Base-by-base conservation (phyloP, 1,140 invertebrate genomes). In the Matsumurasca onukii region DNA sequence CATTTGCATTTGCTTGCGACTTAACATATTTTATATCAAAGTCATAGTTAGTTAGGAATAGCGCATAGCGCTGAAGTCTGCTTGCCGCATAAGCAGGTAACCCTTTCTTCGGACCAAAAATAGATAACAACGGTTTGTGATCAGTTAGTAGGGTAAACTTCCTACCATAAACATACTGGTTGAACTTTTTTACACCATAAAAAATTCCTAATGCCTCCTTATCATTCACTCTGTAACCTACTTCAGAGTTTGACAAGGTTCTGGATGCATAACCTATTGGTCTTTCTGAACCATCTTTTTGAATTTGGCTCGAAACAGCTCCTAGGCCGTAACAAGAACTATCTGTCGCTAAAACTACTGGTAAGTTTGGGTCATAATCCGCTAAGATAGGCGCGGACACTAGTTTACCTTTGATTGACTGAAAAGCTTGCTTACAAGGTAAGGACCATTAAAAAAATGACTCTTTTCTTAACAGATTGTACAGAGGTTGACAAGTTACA, bases 201-300 rank as follows among this genome's bases (percentile, higher is more conserved):
- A 84, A 69, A 29, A 86, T 78, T 2, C 79, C 77, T 13, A 83
- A 74, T 0, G 77, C 82, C 75, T 88, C 85, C 71, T 81, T 81
- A 39, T 88, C 82, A 3, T 83, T 75, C 68, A 84, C 80, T n/a
- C 76, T 74, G 72, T 86, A 86, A 15, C 81, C 81, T 70, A 75
- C 72, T 73, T 87, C 80, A 2, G 80, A 73, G 3, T 57, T 31
- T 22, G 73, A 79, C 12, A 86, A 73, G 3, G 80, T 78, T 29
- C 79, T 73, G 17, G 82, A 85, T 0, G 77, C 81, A 74, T 74
- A 85, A 17, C 76, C 76, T 22, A n/a, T n/a, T n/a, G n/a, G n/a
- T n/a, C n/a, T n/a, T n/a, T n/a, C n/a, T n/a, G n/a, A n/a, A n/a
- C n/a, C n/a, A 86, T n/a, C 75, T 73, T 71, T 83, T 74, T 13